phyloP scores from a whole-genome alignment of 1,140 invertebrate species.

The Diprion similis region DNA sequence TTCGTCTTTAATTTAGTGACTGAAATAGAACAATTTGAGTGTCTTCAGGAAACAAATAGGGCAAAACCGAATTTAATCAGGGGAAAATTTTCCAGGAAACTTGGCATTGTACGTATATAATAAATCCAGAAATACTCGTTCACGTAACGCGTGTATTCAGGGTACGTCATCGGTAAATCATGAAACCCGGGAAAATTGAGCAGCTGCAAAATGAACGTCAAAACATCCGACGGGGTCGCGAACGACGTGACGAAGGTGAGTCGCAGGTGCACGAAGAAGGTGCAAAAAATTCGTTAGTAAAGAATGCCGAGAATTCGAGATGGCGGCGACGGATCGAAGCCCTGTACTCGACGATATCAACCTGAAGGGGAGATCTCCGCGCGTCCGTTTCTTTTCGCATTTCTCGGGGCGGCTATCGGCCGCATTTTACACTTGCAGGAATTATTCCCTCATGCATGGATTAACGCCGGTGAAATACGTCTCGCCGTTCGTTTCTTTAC shows the following conservation, averaged over 20 bases:
- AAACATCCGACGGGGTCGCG: slow-evolving; percentile 7
- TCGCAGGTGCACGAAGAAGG: slow-evolving; percentile 30
- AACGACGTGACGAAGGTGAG: slow-evolving; percentile 18
- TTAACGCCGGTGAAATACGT: neutral
- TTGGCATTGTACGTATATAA: neutral
- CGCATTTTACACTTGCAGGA: neutral
- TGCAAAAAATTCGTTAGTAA: slow-evolving; percentile 43
- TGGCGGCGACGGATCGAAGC: neutral
- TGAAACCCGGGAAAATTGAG: neutral
- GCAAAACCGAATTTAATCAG: too few relatives aligned
- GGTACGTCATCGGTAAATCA: neutral
- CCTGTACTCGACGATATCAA: too few relatives aligned
- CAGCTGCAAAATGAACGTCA: slow-evolving; percentile 10
- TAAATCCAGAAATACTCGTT: slow-evolving; percentile 3
- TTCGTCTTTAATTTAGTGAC: too few relatives aligned
- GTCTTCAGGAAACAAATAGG: too few relatives aligned
- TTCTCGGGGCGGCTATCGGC: neutral
- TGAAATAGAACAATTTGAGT: too few relatives aligned
- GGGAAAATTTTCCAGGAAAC: too few relatives aligned
- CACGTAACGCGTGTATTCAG: neutral
- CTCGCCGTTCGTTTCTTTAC: neutral
- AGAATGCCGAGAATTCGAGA: slow-evolving; percentile 37
- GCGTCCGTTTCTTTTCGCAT: neutral
- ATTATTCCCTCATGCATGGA: slow-evolving; percentile 1
- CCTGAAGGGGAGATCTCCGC: neutral